Evolutionary conservation across 2,113 vertebrate species (phyloP).

Genomic region (Pygoscelis adeliae): DNA sequence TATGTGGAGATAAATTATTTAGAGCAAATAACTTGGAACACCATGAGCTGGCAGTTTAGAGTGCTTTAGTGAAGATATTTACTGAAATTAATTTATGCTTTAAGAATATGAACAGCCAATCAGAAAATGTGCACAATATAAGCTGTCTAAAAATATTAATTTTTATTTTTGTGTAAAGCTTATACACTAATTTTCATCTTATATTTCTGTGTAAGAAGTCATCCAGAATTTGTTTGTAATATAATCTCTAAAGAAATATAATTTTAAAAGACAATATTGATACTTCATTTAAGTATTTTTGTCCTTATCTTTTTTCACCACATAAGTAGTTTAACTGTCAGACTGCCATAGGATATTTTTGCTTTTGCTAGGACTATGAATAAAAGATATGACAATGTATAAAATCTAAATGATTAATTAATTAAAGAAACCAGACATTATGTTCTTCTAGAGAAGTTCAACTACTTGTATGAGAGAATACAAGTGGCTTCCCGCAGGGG

Average conservation of each 20-base stretch:
- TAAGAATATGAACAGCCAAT: neutral
- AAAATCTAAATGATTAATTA: neutral
- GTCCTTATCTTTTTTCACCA: neutral
- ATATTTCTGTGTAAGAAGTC: neutral
- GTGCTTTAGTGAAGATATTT: neutral
- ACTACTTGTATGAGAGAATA: neutral
- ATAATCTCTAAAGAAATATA: neutral
- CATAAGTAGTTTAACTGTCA: neutral
- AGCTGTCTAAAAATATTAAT: neutral
- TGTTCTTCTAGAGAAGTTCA: neutral
- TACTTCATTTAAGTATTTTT: neutral
- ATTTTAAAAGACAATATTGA: neutral
- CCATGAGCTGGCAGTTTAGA: neutral
- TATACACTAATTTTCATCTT: neutral
- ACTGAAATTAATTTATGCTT: slow-evolving; percentile 33
- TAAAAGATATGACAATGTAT: neutral
- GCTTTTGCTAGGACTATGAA: neutral
- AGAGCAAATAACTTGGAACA: slow-evolving; percentile 19
- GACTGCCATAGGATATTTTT: neutral
- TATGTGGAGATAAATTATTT: slow-evolving; percentile 30
- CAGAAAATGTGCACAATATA: neutral
- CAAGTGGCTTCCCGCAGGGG: too few species aligned
- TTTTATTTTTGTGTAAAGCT: neutral
- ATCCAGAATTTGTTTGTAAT: neutral
- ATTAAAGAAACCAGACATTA: neutral